A percentile compares a stretch with the other conserved stretches of the same genome.
These are phyloP conservation scores for Drosophila sp. DNA, from an alignment of 1,140 invertebrate species.

Conservation along the genomic window DNA sequence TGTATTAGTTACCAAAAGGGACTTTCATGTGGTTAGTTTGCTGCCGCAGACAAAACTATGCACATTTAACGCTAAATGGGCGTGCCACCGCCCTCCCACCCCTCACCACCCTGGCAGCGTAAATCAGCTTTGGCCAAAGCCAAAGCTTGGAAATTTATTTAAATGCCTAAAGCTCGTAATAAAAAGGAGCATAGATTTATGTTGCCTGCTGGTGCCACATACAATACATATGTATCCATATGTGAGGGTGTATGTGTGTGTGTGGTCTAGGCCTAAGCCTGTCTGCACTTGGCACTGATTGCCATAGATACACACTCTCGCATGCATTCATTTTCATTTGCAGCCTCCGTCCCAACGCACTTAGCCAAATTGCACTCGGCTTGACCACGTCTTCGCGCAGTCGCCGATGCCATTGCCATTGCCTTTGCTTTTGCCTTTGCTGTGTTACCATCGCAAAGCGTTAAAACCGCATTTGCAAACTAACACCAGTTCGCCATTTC, in stretches of 20 bases:
- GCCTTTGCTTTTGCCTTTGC: conserved; percentile 10
- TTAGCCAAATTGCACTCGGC: conserved; percentile 76
- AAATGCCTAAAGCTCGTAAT: conserved; percentile 79
- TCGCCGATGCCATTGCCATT: conserved; percentile 10
- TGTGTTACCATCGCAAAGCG: conserved; percentile 58
- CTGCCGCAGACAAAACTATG: conserved; percentile 64
- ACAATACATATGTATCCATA: conserved; percentile 26
- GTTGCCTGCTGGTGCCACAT: conserved; percentile 34
- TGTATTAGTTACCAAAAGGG: conserved; percentile 57
- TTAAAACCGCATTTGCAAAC: conserved; percentile 78
- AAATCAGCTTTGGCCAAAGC: conserved; percentile 70
- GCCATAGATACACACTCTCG: conserved; percentile 31
- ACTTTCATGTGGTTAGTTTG: conserved; percentile 77
- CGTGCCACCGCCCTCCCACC: conserved; percentile 13
- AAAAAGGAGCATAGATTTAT: conserved; percentile 74
- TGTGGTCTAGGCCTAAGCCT: conserved; percentile 63
- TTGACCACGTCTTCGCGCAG: conserved; percentile 73
- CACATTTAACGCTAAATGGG: conserved; percentile 73
- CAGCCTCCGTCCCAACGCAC: conserved; percentile 59
- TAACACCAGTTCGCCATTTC: conserved; percentile 44
- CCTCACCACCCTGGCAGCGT: conserved; percentile 13
- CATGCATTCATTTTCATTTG: conserved; percentile 68
- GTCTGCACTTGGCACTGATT: conserved; percentile 67
- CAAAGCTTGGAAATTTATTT: conserved; percentile 77
- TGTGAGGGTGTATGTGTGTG: conserved; percentile 57